These are phyloP conservation scores for Drosophila falleni DNA, from an alignment of 2,888 invertebrate genomes.

Conservation along the genomic window DNA sequence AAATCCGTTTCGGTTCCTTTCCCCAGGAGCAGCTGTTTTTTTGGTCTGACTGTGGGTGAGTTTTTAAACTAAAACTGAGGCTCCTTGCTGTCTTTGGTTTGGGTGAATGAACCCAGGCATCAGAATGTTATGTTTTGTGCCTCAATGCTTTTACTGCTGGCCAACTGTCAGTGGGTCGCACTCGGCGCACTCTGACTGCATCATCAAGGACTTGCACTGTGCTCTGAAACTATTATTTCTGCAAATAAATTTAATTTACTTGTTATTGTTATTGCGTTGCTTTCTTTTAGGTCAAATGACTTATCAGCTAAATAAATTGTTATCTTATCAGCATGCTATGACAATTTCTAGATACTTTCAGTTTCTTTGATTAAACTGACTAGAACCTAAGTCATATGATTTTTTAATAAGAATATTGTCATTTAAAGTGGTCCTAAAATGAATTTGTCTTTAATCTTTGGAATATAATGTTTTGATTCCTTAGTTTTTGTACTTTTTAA, in stretches of 20 bases:
- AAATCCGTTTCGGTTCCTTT: conserved; percentile 33
- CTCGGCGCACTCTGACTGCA: conserved; percentile 19
- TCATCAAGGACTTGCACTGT: conserved; percentile 26
- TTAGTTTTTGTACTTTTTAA: not conserved
- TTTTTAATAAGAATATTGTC: not conserved
- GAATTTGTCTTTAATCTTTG: not conserved
- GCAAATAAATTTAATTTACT: not conserved
- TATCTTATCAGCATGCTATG: not conserved
- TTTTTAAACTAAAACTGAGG: not conserved
- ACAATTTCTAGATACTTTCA: not conserved
- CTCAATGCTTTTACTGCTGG: conserved; percentile 27
- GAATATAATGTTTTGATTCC: not conserved
- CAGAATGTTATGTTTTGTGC: conserved; percentile 41
- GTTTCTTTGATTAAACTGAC: not conserved
- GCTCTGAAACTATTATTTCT: not conserved
- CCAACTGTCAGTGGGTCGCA: conserved; percentile 24
- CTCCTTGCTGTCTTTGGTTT: conserved; percentile 39
- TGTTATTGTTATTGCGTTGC: not conserved
- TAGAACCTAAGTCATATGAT: not conserved
- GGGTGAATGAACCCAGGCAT: conserved; percentile 71
- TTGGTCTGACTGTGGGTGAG: conserved; percentile 17
- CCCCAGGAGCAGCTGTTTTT: conserved; percentile 73
- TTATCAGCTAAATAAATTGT: not conserved
- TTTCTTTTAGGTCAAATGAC: not conserved
- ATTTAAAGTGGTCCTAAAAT: not conserved